Percentiles rank a stretch among this genome's conserved stretches.
These are phyloP conservation scores for Luscinia megarhynchos DNA, from an alignment of 2,797 vertebrate species.

Conservation along the genomic window DNA sequence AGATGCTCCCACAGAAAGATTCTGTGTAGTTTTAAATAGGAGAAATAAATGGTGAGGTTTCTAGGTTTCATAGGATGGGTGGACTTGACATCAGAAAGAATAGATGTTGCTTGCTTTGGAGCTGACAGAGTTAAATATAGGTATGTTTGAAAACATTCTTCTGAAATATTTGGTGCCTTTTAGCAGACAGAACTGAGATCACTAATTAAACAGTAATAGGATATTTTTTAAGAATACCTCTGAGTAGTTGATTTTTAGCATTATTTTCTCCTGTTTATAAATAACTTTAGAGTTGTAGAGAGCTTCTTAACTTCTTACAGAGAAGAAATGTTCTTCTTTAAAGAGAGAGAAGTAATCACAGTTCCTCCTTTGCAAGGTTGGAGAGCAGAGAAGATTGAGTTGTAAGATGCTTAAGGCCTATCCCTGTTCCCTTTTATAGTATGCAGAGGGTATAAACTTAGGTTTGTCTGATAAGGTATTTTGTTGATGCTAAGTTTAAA, in stretches of 20 bases:
- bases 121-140: background rate
- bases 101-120: background rate
- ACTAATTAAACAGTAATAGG: background rate
- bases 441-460: background rate
- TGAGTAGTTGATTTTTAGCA: background rate
- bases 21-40: background rate
- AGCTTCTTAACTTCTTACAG: background rate
- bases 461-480: background rate
- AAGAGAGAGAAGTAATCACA: background rate
- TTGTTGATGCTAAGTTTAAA: background rate
- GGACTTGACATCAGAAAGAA: background rate
- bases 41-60: background rate
- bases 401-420: background rate
- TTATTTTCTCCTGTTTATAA: background rate
- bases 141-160: background rate
- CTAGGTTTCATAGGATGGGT: background rate
- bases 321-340: background rate
- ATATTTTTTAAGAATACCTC: background rate
- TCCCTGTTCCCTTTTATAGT: background rate
- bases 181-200: background rate
- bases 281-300: background rate
- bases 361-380: background rate
- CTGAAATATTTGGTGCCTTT: background rate
- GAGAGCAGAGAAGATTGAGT: background rate
- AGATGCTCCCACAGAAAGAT: background rate